Base-by-base conservation (phyloP, 1,140 invertebrate genomes). In the Gryllus bimaculatus region DNA sequence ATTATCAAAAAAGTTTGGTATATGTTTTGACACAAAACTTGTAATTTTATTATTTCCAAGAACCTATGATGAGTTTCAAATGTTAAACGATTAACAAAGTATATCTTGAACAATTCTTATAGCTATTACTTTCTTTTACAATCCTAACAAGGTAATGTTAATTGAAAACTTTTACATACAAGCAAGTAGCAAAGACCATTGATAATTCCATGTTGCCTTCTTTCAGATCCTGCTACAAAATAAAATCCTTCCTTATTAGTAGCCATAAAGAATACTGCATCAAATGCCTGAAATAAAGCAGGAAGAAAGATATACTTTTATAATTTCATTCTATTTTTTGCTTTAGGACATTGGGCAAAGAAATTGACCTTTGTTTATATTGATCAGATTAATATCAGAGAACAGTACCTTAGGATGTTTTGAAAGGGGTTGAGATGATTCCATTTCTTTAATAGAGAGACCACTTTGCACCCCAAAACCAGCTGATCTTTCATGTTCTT, bases 121-220 rank as follows among this genome's bases (percentile, higher is more conserved):
- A 39, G 26, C 26, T 39, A 39, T 39, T 39, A 39, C 26, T 39
- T 39, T 39, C 26, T 39, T 39, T 2, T 5, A 39, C 1, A 39
- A 39, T 39, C 1, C 26, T 39, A 39, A 39, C 26, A 39, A 39
- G 5, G 26, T 39, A 39, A 39, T 39, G 26, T 39, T 39, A 39
- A 39, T 39, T 39, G 26, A 39, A 39, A 39, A 2, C 1, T 39
- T 39, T 39, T 76, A 84, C 86, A 86, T 82, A 90, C 90, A 74
- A 86, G 84, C 73, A 90, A 83, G 81, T 89, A 89, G 80, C 89
- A 88, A 7, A 90, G 82, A 80, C 87, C 90, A 82, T 89, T 89
- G 75, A 88, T 86, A 81, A 89, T 88, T 8, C 87, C 87, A 82
- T 88, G 82, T 0, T 88, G 87, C 73, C 89, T 83, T 75, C 89